A percentile compares a stretch with the other conserved stretches of the same genome.
phyloP scores from a whole-genome alignment of 2,888 invertebrate genomes.

The Ptilodon capucinus region DNA sequence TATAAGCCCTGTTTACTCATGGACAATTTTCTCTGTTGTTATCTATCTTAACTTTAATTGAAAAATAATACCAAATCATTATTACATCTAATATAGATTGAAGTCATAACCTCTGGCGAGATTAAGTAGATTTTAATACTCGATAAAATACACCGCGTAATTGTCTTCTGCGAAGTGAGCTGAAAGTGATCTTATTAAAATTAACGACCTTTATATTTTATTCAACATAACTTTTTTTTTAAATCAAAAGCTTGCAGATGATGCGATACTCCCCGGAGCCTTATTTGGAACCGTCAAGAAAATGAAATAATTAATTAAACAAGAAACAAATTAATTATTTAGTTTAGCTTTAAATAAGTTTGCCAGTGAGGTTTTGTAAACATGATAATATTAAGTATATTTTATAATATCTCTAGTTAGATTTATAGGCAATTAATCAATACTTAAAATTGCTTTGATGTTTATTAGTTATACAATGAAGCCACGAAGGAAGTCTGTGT shows the following conservation, averaged over 20 bases:
- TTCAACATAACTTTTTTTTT: conserved; percentile 26
- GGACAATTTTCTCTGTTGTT: not conserved
- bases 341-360: no score
- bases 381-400: no score
- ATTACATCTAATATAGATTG: not conserved
- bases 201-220: conserved; percentile 35
- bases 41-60: not conserved
- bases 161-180: conserved; percentile 27
- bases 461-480: no score
- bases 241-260: conserved; percentile 22
- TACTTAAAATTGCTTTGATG: no score
- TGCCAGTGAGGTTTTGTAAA: no score
- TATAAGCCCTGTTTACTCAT: no score
- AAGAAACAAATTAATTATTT: conserved; percentile 30
- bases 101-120: conserved; percentile 4
- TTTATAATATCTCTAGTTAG: no score
- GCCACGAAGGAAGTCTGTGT: no score
- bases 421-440: no score
- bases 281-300: conserved; percentile 27
- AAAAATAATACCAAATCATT: not conserved
- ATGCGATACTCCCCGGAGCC: conserved; percentile 25
- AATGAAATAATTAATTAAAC: conserved; percentile 31
- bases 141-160: conserved; percentile 16
- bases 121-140: conserved; percentile 12
- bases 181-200: conserved; percentile 31